phyloP scores from a whole-genome alignment of 2,888 invertebrate species.

The Corbicula japonica region DNA sequence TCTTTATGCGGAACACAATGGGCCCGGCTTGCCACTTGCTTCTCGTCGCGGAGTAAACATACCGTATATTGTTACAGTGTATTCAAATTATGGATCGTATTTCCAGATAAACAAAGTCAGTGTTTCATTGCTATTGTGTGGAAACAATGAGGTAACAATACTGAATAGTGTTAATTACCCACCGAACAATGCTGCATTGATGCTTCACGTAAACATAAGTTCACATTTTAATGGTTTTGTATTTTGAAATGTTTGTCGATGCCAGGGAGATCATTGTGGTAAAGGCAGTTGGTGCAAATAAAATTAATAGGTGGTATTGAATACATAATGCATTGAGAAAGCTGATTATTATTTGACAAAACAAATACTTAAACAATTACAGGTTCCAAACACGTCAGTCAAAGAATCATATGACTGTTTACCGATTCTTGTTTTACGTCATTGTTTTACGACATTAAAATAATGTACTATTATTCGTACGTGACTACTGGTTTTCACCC shows the following conservation, averaged over 20 bases:
- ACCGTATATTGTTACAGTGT: slow-evolving; percentile 60
- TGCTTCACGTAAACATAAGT: slow-evolving; percentile 41
- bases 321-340: too few relatives aligned
- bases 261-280: slow-evolving; percentile 28
- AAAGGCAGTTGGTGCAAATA: slow-evolving; percentile 40
- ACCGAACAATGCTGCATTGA: slow-evolving; percentile 58
- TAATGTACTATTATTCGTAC: too few relatives aligned
- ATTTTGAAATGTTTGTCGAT: slow-evolving; percentile 32
- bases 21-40: slow-evolving; percentile 32
- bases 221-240: slow-evolving; percentile 25
- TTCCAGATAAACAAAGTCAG: slow-evolving; percentile 62
- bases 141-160: slow-evolving; percentile 67
- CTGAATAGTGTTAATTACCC: slow-evolving; percentile 67
- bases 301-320: slow-evolving; percentile 52
- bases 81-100: slow-evolving; percentile 52
- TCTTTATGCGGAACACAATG: slow-evolving; percentile 24
- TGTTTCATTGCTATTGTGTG: slow-evolving; percentile 75
- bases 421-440: too few relatives aligned
- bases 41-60: slow-evolving; percentile 41
- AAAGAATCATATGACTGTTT: too few relatives aligned
- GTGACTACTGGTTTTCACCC: too few relatives aligned
- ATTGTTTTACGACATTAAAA: too few relatives aligned
- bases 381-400: too few relatives aligned
- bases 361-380: too few relatives aligned
- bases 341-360: too few relatives aligned